Evolutionary conservation across 2,113 vertebrate genomes (phyloP).

Genomic region (Chrysemys picta): DNA sequence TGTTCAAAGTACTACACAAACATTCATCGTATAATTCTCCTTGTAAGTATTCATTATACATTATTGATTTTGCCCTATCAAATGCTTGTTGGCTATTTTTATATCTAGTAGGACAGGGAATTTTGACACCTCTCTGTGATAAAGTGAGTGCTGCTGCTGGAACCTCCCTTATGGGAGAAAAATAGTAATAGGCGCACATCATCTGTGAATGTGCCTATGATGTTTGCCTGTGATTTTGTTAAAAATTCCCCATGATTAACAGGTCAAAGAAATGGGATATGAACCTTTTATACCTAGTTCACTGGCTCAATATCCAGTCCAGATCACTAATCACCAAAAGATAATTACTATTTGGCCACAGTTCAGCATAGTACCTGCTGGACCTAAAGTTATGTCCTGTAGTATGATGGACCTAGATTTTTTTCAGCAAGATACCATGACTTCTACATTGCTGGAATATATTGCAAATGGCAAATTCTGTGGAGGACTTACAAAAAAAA

Average conservation of each 20-base stretch:
- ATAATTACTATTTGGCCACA: background rate
- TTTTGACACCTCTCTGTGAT: background rate
- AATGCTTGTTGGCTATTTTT: background rate
- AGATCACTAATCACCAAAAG: background rate
- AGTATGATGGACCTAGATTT: background rate
- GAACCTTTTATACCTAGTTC: background rate
- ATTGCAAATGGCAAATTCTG: background rate
- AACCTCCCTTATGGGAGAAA: no score
- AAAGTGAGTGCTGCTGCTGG: no score
- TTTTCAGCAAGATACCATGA: background rate
- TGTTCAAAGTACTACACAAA: background rate
- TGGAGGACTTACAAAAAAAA: background rate
- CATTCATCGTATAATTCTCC: fast-evolving
- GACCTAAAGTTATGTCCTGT: background rate
- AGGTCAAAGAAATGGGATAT: background rate
- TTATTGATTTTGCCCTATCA: background rate
- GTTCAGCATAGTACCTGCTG: background rate
- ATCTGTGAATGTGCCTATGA: background rate
- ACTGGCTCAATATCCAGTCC: background rate
- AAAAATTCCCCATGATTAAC: conserved; percentile 1
- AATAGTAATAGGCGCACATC: no score
- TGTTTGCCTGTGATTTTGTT: background rate
- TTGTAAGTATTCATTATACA: background rate
- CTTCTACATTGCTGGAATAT: background rate
- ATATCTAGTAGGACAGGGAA: background rate